Base-by-base conservation (phyloP, 2,888 invertebrate species). In the Eurytoma californica region DNA sequence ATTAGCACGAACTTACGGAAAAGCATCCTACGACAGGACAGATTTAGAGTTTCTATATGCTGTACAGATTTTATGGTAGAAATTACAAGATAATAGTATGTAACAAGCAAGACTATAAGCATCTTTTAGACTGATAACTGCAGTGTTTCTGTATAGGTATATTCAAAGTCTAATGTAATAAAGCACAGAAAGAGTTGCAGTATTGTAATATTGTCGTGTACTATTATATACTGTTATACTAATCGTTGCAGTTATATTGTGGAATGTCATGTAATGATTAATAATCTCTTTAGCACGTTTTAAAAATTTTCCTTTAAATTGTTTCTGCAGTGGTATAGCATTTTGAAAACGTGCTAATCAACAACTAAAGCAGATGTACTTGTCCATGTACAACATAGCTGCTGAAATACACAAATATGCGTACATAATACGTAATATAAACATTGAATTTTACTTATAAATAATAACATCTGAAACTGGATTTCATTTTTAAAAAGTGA, bases 21-120 rank as follows among this genome's bases (percentile, higher is more conserved):
- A 77, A 77, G 77, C 72, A 66, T 70, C 63, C 66, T 77, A 77
- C 77, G 77, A 72, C 53, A 72, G 77, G 20, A 53, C 12, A 76
- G 63, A 60, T 76, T 69, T 13, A 66, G 58, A 69, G 39, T 55
- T 70, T 76, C 58, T 65, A 55, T 68, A 65, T 16, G 70, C 57
- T 65, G 63, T 69, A 70, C 70, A 76, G 69, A 28, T 16, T 67
- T 51, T 60, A 61, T 20, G 47, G 57, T 68, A 70, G 57, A 58
- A 28, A 20, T 20, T 20, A 57, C 24, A 72, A 57, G 49, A 72
- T 53, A 30, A 65, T 18, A 69, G 58, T 39, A 60, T 57, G 30
- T 60, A 47, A 61, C 57, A 70, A 72, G 72, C 51, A 20, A 72
- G 57, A 49, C 66, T 66, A 77, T 53, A 72, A 72, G 77, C 72